Evolutionary conservation across 2,113 vertebrate species (phyloP).

Genomic region (Aleadryas rufinucha): DNA sequence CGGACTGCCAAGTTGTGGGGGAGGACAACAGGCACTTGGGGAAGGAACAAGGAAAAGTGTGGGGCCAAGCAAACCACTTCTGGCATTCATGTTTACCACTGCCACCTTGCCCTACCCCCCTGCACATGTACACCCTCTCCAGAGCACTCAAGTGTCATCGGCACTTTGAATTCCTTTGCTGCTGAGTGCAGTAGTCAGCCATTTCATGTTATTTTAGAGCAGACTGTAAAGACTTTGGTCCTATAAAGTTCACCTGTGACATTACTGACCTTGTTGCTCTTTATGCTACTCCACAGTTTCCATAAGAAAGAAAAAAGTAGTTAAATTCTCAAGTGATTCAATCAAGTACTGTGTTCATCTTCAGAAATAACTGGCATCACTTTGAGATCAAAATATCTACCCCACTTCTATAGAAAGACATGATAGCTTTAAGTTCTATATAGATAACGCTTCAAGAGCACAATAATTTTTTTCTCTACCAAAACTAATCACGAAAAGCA

Average conservation of each 20-base stretch:
- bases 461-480: neutral
- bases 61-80: neutral
- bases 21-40: neutral
- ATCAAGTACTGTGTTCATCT: neutral
- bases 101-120: neutral
- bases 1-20: neutral
- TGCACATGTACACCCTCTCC: neutral
- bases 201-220: conserved; percentile 24
- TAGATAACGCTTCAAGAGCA: neutral
- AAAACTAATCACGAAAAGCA: neutral
- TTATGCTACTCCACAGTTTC: neutral
- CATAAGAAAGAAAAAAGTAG: neutral
- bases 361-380: conserved; percentile 22
- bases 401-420: neutral
- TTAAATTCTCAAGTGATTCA: conserved; percentile 33
- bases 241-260: neutral
- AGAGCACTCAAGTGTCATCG: neutral
- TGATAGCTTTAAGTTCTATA: neutral
- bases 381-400: conserved; percentile 22
- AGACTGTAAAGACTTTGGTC: neutral
- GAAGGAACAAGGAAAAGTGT: neutral
- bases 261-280: conserved; percentile 8
- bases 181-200: neutral
- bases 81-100: neutral
- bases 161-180: conserved; percentile 26